phyloP scores from a whole-genome alignment of 2,888 invertebrate species.

The Acleris sparsana region DNA sequence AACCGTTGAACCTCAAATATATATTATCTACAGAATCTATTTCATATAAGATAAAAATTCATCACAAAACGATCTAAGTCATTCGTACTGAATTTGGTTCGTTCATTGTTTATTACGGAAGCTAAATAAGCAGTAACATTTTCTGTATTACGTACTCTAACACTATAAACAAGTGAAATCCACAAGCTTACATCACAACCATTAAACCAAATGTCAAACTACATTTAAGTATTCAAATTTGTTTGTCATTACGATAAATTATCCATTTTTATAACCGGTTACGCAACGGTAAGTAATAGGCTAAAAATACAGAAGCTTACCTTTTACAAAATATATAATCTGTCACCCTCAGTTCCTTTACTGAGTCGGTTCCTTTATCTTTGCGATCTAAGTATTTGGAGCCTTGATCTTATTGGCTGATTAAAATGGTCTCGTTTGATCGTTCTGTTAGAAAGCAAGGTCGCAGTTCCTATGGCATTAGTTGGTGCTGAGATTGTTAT shows the following conservation, averaged over 20 bases:
- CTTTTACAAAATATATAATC: conserved; percentile 55
- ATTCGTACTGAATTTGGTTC: no score
- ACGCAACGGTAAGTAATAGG: conserved; percentile 67
- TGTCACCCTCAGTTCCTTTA: conserved; percentile 56
- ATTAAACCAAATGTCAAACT: conserved; percentile 25
- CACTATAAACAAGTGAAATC: conserved; percentile 14
- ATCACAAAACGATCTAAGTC: no score
- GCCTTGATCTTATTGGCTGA: conserved; percentile 76
- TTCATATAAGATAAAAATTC: no score
- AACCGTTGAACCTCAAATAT: no score
- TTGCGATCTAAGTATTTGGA: conserved; percentile 58
- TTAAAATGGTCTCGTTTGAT: conserved; percentile 73
- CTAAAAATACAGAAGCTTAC: conserved; percentile 58
- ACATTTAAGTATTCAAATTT: conserved; percentile 4
- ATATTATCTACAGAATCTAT: no score
- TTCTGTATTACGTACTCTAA: conserved; percentile 1
- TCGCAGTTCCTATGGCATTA: conserved; percentile 43
- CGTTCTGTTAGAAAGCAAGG: conserved; percentile 79
- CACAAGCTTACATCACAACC: neutral
- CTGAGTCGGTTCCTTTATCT: conserved; percentile 57
- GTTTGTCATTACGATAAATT: conserved; percentile 18
- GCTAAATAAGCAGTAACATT: neutral
- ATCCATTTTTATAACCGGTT: conserved; percentile 49
- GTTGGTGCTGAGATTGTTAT: conserved; percentile 46
- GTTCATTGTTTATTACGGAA: no score